Evolutionary conservation across 1,140 invertebrate genomes (phyloP).

Genomic region (Portunus trituberculatus): DNA sequence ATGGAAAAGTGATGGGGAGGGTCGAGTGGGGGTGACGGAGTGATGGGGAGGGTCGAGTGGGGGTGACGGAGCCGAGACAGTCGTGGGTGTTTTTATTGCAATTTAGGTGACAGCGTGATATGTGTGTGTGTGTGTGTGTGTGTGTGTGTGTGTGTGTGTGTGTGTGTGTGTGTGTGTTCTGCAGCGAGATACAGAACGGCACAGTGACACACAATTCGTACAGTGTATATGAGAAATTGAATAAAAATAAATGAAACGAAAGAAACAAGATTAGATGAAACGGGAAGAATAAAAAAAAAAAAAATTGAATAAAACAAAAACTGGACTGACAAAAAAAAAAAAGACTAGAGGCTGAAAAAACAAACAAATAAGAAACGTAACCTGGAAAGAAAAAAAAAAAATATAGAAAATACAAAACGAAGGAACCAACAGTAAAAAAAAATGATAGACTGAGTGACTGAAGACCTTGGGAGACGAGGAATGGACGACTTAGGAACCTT

Average conservation of each 20-base stretch:
- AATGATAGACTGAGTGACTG: neutral
- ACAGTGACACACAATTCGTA: neutral
- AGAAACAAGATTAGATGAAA: neutral
- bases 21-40: neutral
- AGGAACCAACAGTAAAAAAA: neutral
- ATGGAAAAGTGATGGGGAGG: neutral
- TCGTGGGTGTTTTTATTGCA: neutral
- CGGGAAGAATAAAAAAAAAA: neutral
- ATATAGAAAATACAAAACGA: neutral
- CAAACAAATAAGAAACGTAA: neutral
- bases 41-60: neutral
- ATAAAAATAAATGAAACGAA: neutral
- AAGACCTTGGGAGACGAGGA: no score
- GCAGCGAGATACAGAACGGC: neutral
- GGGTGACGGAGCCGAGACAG: neutral
- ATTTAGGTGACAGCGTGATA: neutral
- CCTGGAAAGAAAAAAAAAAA: neutral
- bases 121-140: conserved; percentile 20
- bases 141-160: conserved; percentile 20
- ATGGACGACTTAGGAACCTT: no score
- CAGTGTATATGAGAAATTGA: neutral
- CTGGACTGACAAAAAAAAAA: neutral
- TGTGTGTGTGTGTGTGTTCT: conserved; percentile 7
- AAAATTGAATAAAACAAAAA: neutral
- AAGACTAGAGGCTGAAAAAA: neutral